Percentiles rank a stretch among this genome's conserved stretches.
Conservation (phyloP, 2,113 vertebrate species). For the Anolis sagrei region DNA sequence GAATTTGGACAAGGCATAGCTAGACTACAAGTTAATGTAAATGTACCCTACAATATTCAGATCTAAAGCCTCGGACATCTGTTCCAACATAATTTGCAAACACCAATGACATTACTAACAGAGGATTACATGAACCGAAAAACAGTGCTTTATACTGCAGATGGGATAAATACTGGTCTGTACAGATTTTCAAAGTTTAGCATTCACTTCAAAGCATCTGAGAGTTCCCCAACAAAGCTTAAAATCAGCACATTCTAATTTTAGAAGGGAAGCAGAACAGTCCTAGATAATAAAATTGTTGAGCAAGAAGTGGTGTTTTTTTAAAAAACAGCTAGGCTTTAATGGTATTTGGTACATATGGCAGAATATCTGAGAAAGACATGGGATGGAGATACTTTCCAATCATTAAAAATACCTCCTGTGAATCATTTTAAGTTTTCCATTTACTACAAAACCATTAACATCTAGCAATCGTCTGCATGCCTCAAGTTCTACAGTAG, state of each 20-base stretch:
- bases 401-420: background rate
- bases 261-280: background rate
- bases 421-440: background rate
- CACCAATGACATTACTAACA: slow-evolving; percentile 59
- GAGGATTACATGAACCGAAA: slow-evolving; percentile 69
- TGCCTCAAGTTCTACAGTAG: slow-evolving; percentile 65
- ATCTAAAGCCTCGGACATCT: slow-evolving; percentile 71
- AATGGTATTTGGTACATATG: background rate
- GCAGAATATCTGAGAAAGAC: slow-evolving; percentile 5
- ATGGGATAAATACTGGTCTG: background rate
- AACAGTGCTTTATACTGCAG: slow-evolving; percentile 52
- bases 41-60: slow-evolving; percentile 56
- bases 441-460: slow-evolving; percentile 23
- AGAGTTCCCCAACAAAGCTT: background rate
- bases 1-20: slow-evolving; percentile 72
- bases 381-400: background rate
- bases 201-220: slow-evolving; percentile 19
- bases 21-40: slow-evolving; percentile 68
- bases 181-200: background rate
- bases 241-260: slow-evolving; percentile 1
- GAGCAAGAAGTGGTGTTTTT: background rate
- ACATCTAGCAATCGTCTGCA: slow-evolving; percentile 68
- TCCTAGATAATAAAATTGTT: background rate
- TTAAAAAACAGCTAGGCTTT: background rate
- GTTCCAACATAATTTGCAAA: slow-evolving; percentile 67